A percentile compares a stretch with the other conserved stretches of the same genome.
phyloP scores from a whole-genome alignment of 2,888 invertebrate species.

The Phortica okadai region DNA sequence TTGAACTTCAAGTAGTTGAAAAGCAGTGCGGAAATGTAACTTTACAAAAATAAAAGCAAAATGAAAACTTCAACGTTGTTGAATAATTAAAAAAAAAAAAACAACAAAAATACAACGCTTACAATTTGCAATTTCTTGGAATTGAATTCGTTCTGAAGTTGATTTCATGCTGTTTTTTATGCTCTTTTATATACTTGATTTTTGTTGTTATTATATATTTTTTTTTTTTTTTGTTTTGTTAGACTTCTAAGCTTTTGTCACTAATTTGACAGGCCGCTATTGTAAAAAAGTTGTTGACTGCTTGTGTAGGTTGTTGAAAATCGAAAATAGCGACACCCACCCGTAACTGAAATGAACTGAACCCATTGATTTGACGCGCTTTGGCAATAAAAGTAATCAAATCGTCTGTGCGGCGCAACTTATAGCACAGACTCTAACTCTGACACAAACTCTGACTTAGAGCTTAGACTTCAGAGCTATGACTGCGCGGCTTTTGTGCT shows the following conservation, averaged over 20 bases:
- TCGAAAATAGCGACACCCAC: slow-evolving; percentile 23
- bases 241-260: slow-evolving; percentile 11
- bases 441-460: neutral
- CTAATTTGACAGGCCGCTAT: slow-evolving; percentile 27
- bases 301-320: slow-evolving; percentile 18
- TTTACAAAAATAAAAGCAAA: slow-evolving; percentile 20
- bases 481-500: slow-evolving; percentile 22
- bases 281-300: slow-evolving; percentile 4
- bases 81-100: neutral
- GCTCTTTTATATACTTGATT: neutral
- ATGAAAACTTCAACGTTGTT: neutral
- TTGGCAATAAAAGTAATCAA: slow-evolving; percentile 10
- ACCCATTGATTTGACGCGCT: slow-evolving; percentile 29
- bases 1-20: neutral
- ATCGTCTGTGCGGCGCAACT: neutral
- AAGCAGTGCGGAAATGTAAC: slow-evolving; percentile 55
- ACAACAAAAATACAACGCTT: neutral
- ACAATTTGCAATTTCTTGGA: slow-evolving; percentile 20
- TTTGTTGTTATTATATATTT: neutral
- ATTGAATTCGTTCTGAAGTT: neutral
- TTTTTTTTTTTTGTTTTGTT: neutral
- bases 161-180: neutral
- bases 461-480: neutral
- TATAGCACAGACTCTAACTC: neutral
- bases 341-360: neutral